These are phyloP conservation scores for Resseliella maxima DNA, from an alignment of 2,888 invertebrate genomes.

Conservation along the genomic window DNA sequence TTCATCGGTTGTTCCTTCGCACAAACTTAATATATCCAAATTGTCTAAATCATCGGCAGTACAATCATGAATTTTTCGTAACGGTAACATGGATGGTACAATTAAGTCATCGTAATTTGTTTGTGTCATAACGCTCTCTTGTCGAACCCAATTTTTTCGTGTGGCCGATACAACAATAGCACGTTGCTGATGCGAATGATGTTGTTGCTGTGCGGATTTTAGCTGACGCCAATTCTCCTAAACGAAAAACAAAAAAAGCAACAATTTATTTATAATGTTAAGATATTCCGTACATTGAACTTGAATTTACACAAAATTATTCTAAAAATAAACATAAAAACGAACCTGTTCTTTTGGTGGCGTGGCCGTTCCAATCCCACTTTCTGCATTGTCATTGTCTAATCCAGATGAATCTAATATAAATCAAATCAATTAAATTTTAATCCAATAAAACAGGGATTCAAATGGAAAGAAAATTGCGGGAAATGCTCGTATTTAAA, in stretches of 20 bases:
- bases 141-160: constrained; percentile 56
- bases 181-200: neutral
- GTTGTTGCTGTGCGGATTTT: neutral
- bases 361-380: constrained; percentile 67
- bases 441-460: neutral
- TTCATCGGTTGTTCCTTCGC: constrained; percentile 63
- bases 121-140: constrained; percentile 58
- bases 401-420: constrained; percentile 66
- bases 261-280: too few relatives aligned
- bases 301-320: neutral
- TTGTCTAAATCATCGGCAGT: constrained; percentile 67
- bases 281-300: neutral
- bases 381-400: constrained; percentile 65
- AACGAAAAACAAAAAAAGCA: neutral
- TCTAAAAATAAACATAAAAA: neutral
- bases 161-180: neutral
- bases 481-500: neutral
- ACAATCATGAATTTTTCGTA: neutral
- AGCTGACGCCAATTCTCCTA: constrained; percentile 56
- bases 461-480: neutral
- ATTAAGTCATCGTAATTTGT: constrained; percentile 41
- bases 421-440: constrained; percentile 18
- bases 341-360: constrained; percentile 66
- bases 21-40: constrained; percentile 66
- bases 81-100: neutral